Percentiles rank a stretch among this genome's conserved stretches.
Evolutionary conservation across 1,140 invertebrate genomes (phyloP).

Genomic region (Drosophila carrolli): DNA sequence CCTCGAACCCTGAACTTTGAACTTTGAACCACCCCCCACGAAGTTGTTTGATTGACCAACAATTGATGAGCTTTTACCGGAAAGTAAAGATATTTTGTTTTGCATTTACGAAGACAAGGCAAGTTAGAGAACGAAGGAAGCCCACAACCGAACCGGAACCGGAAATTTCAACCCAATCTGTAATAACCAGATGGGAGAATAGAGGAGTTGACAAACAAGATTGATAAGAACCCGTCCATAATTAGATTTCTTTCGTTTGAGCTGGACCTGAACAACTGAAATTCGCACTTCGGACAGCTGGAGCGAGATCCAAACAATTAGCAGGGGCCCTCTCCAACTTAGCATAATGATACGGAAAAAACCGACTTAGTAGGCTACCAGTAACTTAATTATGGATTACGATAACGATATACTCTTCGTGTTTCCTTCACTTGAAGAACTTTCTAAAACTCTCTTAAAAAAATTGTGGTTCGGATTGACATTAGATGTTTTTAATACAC

Average conservation of each 20-base stretch:
- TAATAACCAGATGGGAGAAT: slow-evolving; percentile 7
- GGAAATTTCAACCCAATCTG: slow-evolving; percentile 34
- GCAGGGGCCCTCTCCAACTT: slow-evolving; percentile 23
- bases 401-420: slow-evolving; percentile 51
- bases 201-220: slow-evolving; percentile 78
- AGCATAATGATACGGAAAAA: slow-evolving; percentile 36
- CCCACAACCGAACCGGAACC: slow-evolving; percentile 18
- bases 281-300: slow-evolving; percentile 18
- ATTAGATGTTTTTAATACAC: slow-evolving; percentile 64
- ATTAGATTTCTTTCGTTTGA: slow-evolving; percentile 78
- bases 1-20: slow-evolving; percentile 1
- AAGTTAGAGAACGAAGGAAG: not conserved
- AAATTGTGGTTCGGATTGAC: slow-evolving; percentile 72
- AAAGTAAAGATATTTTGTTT: slow-evolving; percentile 74
- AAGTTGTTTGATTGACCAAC: slow-evolving; percentile 44
- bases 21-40: slow-evolving; percentile 21
- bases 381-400: slow-evolving; percentile 23
- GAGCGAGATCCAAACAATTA: slow-evolving; percentile 36
- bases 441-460: slow-evolving; percentile 40
- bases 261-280: slow-evolving; percentile 35
- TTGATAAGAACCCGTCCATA: slow-evolving; percentile 84
- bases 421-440: slow-evolving; percentile 58
- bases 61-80: slow-evolving; percentile 78
- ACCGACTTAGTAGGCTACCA: slow-evolving; percentile 36
- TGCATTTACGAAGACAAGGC: slow-evolving; percentile 69